Conservation (phyloP, 37 sponge, comb jelly and placozoan species). For the Theonella swinhoei region DNA sequence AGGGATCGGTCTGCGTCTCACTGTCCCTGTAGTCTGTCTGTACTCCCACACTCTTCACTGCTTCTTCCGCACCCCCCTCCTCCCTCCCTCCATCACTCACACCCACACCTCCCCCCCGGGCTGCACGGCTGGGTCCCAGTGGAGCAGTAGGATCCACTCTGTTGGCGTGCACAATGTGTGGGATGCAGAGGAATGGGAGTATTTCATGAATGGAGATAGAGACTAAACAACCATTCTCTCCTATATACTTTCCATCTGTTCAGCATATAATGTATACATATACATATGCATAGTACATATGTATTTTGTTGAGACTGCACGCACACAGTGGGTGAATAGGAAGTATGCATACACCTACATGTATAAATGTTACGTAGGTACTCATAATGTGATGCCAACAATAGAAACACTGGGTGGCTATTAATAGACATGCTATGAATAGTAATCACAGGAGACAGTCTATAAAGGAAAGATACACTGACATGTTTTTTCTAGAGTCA, state of each 20-base stretch:
- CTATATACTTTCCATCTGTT: not conserved
- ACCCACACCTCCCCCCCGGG: not conserved
- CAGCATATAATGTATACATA: no score
- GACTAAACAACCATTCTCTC: not conserved
- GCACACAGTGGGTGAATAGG: no score
- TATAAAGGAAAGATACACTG: no score
- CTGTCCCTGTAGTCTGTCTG: conserved; percentile 93
- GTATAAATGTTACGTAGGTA: no score
- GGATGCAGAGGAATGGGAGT: no score
- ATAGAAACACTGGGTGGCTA: not conserved
- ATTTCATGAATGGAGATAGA: not conserved
- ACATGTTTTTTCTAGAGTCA: no score
- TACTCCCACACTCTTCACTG: conserved; percentile 15
- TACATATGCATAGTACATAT: no score
- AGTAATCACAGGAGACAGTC: no score
- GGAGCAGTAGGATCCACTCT: conserved; percentile 57
- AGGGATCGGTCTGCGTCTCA: conserved; percentile 97
- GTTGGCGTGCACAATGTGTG: not conserved
- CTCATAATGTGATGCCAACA: no score
- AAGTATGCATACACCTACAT: no score
- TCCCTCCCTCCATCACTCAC: not conserved
- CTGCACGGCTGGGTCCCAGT: not conserved
- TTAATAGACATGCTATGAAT: not conserved
- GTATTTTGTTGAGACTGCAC: no score
- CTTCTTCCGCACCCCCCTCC: no score